Evolutionary conservation across 2,113 vertebrate genomes (phyloP), one percentile per base, ranked within the genome.

Genomic region (Protobothrops mucrosquamatus): DNA sequence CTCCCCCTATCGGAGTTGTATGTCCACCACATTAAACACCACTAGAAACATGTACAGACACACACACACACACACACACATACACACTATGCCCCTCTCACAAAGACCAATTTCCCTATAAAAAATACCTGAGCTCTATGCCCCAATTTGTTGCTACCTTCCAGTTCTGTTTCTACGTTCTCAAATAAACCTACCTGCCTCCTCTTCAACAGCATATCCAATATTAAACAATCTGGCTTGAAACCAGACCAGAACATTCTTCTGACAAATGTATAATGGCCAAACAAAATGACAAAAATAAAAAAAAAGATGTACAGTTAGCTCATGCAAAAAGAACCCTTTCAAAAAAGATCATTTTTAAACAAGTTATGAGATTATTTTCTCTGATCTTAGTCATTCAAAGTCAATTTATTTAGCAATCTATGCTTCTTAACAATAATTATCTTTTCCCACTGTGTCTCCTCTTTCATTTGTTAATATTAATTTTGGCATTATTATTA

Each of bases 211-310:
- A n/a, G 14, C 12, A 15, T n/a, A 15, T 34, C 64, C 29, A 69
- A 34, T 69, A 69, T 34, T 5, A 69, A 69, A 24, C 64, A 69
- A 69, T 2, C 29, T 14, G 14, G 64, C 64, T 69, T 69, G 64
- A 69, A n/a, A 69, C 64, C 29, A 34, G 64, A 34, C 64, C 64
- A n/a, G 5, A 69, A 69, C 29, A 69, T 69, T n/a, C 64, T 69
- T 69, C 64, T 69, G 29, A 15, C 29, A 69, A n/a, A 69, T 69
- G 4, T 34, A 69, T 81, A 93, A 94, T 94, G 94, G 90, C 93
- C 93, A 92, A 81, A 81, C 22, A 95, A 95, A 95, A 92, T 95
- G 93, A 91, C 95, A 95, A 95, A 94, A 96, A 85, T 74, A 91
- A 95, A 92, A 89, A 85, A 87, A 88, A 59, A 43, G 54, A 29